Evolutionary conservation across 1,140 invertebrate genomes (phyloP), one percentile per base, ranked within the genome.

Genomic region (Drosophila seguyi): DNA sequence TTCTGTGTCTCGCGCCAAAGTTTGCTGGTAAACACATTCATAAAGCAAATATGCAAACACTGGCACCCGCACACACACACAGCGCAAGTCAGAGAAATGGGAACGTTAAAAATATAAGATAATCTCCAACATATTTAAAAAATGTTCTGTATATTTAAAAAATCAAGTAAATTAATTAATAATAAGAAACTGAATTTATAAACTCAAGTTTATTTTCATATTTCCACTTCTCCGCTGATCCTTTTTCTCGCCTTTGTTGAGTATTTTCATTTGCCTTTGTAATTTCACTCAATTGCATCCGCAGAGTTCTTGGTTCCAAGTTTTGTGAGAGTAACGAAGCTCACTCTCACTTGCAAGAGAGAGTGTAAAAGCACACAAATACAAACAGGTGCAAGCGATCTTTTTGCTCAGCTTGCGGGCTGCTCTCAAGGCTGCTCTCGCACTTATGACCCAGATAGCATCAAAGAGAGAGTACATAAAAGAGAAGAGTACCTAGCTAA

Each of bases 21-120:
- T 87, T 87, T 88, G 68, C 84, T 88, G 84, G 84, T 88, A 88
- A 88, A 88, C 84, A 88, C 84, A 88, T 88, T 88, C 84, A 88
- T 88, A 88, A 88, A 88, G 84, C 77, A 88, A 88, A 88, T 88
- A 88, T 88, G 83, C 71, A 83, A 75, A 75, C 84, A 76, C 57
- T 18, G 45, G 36, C 53, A 42, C 52, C 45, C 59, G 20, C 48
- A 38, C 22, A 22, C 31, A 22, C 31, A 55, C 16, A 20, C 53
- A 55, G 34, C 25, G 20, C 0, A 16, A 8, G 44, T 11, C 11
- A 25, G 0, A 1, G 7, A 31, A 39, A 36, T 48, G 39, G 20
- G 6, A 52, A 6, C 25, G 36, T 7, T 2, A 8, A 4, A 31
- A 31, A 31, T 11, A n/a, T n/a, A n/a, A n/a, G n/a, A n/a, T n/a